Base-by-base conservation (phyloP, 2,888 invertebrate species). In the Patella pellucida region DNA sequence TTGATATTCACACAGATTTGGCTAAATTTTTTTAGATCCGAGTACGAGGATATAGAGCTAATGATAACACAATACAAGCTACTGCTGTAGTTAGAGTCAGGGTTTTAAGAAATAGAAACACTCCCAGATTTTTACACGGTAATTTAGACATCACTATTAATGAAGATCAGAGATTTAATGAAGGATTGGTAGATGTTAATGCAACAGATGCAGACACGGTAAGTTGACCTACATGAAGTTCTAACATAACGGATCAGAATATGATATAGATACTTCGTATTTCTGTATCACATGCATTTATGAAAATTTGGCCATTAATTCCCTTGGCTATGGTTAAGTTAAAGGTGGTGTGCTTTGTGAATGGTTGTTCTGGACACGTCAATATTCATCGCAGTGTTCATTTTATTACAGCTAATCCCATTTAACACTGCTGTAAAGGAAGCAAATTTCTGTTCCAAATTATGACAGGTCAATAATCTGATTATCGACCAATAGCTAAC, bases 171-270 rank as follows among this genome's bases (percentile, higher is more conserved):
- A 69, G 78, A 0, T 80, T 86, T 7, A 85, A 85, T 16, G 78
- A 73, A 2, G 75, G 76, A 16, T 80, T 88, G 75, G 82, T 81
- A 62, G 77, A 72, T 19, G 84, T 87, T 5, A 79, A 79, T 51
- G 88, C 88, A n/a, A 78, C 78, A 11, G 88, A 88, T 74, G 31
- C 52, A n/a, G 86, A 88, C 76, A 69, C 73, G 74, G 88, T 87
- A 72, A 82, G 83, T 80, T 31, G 41, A 41, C 41, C 41, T 69
- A 31, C 16, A 19, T 54, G 23, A 67, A 56, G 54, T 62, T 41
- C 5, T 41, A 41, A 41, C 7, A 41, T 41, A 41, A 41, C 41
- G 9, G 41, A 41, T 41, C 41, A 41, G 41, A 41, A 41, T 41
- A 41, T 7, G 41, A 41, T 41, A 9, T 41, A 41, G 41, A 41